Evolutionary conservation across 2,797 vertebrate genomes (phyloP).

Genomic region (Gadopsis bispinosus): DNA sequence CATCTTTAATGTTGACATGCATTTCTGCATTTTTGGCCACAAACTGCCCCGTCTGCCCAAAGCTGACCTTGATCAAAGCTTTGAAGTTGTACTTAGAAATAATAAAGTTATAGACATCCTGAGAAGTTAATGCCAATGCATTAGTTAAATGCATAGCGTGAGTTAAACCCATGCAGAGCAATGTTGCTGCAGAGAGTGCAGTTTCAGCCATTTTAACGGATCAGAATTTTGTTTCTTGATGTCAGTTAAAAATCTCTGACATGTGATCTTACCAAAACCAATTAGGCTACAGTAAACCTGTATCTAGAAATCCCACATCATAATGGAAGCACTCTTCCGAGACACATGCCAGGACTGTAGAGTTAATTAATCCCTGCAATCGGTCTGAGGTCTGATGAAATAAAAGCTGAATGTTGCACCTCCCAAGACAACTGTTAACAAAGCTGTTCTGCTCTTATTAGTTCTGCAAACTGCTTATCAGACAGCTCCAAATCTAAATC

Average conservation of each 20-base stretch:
- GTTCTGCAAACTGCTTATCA: slow-evolving; percentile 71
- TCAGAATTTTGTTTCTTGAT: slow-evolving; percentile 76
- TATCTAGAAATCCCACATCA: slow-evolving; percentile 69
- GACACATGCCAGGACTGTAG: slow-evolving; percentile 68
- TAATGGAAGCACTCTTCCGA: slow-evolving; percentile 68
- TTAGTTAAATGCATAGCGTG: slow-evolving; percentile 11
- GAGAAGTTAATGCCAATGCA: slow-evolving; percentile 9
- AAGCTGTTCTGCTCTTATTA: slow-evolving; percentile 70
- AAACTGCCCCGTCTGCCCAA: background rate
- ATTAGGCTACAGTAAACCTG: slow-evolving; percentile 80
- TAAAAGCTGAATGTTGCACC: slow-evolving; percentile 66
- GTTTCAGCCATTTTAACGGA: slow-evolving; percentile 50
- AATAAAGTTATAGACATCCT: slow-evolving; percentile 3
- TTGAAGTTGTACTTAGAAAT: background rate
- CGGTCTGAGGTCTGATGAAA: slow-evolving; percentile 65
- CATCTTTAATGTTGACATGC: slow-evolving; percentile 7
- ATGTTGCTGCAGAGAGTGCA: slow-evolving; percentile 4
- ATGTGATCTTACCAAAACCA: slow-evolving; percentile 81
- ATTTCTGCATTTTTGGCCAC: background rate
- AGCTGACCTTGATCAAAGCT: background rate
- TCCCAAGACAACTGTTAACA: slow-evolving; percentile 74
- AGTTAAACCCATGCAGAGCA: slow-evolving; percentile 21
- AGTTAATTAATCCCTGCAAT: slow-evolving; percentile 85
- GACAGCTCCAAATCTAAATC: slow-evolving; percentile 45
- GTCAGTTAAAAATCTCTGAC: slow-evolving; percentile 79